Percentiles rank a stretch among this genome's conserved stretches.
Evolutionary conservation across 1,140 invertebrate genomes (phyloP).

Genomic region (Nasonia vitripennis): DNA sequence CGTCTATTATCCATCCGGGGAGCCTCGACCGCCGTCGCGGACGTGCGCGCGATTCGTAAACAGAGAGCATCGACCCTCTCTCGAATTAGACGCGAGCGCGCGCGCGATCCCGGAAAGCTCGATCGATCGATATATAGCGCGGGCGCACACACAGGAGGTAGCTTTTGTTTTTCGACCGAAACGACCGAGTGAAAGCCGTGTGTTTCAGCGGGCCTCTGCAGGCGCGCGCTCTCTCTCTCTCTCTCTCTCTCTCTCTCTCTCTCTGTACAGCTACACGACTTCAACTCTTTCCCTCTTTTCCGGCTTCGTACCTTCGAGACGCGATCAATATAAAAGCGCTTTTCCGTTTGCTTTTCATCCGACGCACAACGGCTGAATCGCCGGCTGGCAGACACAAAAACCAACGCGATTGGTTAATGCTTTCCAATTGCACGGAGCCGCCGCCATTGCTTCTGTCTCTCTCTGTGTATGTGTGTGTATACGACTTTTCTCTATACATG

Average conservation of each 20-base stretch:
- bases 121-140: constrained; percentile 19
- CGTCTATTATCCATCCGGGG: constrained; percentile 33
- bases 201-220: background rate
- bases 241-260: too few species aligned
- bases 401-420: background rate
- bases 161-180: constrained; percentile 6
- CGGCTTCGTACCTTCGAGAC: background rate
- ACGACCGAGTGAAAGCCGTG: background rate
- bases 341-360: constrained; percentile 18
- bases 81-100: constrained; percentile 26
- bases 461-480: background rate
- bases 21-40: constrained; percentile 2
- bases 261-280: background rate
- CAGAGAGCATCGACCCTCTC: background rate
- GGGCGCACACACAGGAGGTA: background rate
- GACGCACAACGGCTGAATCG: background rate
- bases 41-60: constrained; percentile 45
- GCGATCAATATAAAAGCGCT: constrained; percentile 6
- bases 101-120: constrained; percentile 19
- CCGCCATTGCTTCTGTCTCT: background rate
- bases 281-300: constrained; percentile 2
- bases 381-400: background rate
- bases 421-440: background rate
- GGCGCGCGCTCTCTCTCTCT: too few species aligned
- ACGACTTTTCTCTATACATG: background rate